These are phyloP conservation scores for Cherax destructor DNA, from an alignment of 1,140 invertebrate genomes.

Conservation along the genomic window DNA sequence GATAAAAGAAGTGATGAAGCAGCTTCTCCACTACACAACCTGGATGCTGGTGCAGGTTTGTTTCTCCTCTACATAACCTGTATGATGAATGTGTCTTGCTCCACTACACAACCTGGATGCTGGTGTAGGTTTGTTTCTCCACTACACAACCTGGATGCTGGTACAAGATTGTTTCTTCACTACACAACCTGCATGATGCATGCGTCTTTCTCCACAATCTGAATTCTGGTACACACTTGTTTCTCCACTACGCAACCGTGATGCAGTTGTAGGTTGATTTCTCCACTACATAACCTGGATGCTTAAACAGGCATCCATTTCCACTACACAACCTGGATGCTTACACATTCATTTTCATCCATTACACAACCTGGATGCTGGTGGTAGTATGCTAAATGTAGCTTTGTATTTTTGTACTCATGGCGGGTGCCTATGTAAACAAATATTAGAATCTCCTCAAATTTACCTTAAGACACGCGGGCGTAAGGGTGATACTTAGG, in stretches of 20 bases:
- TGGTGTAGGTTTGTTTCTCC: too few species aligned
- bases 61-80: too few species aligned
- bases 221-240: too few species aligned
- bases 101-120: background rate
- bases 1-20: background rate
- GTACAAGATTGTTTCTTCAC: background rate
- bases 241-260: too few species aligned
- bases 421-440: constrained; percentile 27
- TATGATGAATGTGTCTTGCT: background rate
- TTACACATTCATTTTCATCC: too few species aligned
- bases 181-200: background rate
- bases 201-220: too few species aligned
- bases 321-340: too few species aligned
- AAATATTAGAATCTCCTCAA: background rate
- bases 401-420: constrained; percentile 20
- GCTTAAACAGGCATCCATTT: too few species aligned
- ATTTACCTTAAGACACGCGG: background rate
- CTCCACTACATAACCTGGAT: too few species aligned
- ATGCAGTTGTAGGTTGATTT: too few species aligned
- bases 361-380: background rate
- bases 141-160: too few species aligned
- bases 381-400: constrained; percentile 48
- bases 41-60: background rate
- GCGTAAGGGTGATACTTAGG: background rate
- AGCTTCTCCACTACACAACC: constrained; percentile 4